A percentile compares a stretch with the other conserved stretches of the same genome.
These are phyloP conservation scores for Nettapus auritus DNA, from an alignment of 2,113 vertebrate species.

Conservation along the genomic window DNA sequence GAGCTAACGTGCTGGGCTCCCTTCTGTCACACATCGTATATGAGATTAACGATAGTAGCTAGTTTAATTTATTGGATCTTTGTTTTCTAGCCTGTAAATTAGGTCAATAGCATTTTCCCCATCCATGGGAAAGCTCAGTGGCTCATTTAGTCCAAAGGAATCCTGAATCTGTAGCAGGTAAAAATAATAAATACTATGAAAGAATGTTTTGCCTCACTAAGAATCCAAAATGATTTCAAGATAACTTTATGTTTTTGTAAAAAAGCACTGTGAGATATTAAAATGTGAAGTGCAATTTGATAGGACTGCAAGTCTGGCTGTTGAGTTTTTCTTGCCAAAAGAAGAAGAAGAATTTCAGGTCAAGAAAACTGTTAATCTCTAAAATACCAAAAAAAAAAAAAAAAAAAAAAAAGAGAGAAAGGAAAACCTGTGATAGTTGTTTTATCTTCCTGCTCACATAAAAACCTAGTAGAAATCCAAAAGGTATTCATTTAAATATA, in stretches of 20 bases:
- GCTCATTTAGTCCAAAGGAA: not conserved
- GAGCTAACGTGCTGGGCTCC: not conserved
- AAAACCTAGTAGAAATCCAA: not conserved
- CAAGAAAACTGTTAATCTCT: not conserved
- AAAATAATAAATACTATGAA: not conserved
- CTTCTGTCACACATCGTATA: not conserved
- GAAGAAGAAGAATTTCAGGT: conserved; percentile 11
- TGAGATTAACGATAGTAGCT: not conserved
- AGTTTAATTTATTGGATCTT: not conserved
- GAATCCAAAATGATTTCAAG: not conserved
- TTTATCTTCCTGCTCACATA: not conserved
- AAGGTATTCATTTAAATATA: not conserved
- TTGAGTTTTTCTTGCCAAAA: not conserved
- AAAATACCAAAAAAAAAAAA: not conserved
- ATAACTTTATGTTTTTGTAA: not conserved
- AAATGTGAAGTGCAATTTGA: not conserved
- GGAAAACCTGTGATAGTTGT: not conserved
- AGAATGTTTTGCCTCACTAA: not conserved
- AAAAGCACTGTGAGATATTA: not conserved
- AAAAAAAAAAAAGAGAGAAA: not conserved
- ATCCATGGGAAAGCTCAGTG: not conserved
- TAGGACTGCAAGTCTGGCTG: not conserved
- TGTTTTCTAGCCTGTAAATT: not conserved
- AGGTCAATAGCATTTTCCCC: not conserved
- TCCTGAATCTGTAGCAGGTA: not conserved